Base-by-base conservation (phyloP, 2,113 vertebrate species). In the Perccottus glenii region DNA sequence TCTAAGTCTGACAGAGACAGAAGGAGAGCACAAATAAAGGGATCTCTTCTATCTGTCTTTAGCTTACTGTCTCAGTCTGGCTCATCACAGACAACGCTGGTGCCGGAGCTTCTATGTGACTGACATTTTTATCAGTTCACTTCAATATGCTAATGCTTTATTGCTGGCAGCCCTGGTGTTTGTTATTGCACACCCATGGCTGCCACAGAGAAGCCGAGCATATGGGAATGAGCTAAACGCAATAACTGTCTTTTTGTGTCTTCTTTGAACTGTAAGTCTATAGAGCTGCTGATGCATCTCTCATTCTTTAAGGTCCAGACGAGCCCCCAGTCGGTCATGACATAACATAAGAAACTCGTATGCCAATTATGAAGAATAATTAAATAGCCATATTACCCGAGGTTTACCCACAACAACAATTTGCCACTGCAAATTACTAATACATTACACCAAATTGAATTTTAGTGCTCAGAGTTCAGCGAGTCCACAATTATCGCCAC, bases 81-180 rank as follows among this genome's bases (percentile, higher is more conserved):
- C 42, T 14, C 49, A 59, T 50, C 64, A 62, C 48, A 38, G 10
- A 60, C 61, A 38, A 2, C 16, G n/a, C 19, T 77, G 64, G 73
- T 64, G 69, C 36, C 0, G 38, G n/a, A 60, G 60, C 64, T 63
- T 67, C 50, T 14, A 19, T 71, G 52, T 82, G 84, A 85, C 38
- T 85, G 87, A 83, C 83, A 85, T 67, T 71, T 84, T 80, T 79
- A 87, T 87, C 77, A 75, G 74, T 70, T 78, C 36, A 57, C 63
- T 64, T 84, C 81, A 85, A 53, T 87, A 84, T 87, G 79, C 55
- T 76, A 78, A 84, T 77, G 67, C 44, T 70, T 70, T 66, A 57
- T 70, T 77, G 67, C 73, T 83, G 84, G 84, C 84, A 82, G 48
- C 10, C 44, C 5, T 16, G 33, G 52, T 66, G 12, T 1, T 1